phyloP scores from a whole-genome alignment of 35 echinoderm and acorn worm species.

The Acanthaster planci region DNA sequence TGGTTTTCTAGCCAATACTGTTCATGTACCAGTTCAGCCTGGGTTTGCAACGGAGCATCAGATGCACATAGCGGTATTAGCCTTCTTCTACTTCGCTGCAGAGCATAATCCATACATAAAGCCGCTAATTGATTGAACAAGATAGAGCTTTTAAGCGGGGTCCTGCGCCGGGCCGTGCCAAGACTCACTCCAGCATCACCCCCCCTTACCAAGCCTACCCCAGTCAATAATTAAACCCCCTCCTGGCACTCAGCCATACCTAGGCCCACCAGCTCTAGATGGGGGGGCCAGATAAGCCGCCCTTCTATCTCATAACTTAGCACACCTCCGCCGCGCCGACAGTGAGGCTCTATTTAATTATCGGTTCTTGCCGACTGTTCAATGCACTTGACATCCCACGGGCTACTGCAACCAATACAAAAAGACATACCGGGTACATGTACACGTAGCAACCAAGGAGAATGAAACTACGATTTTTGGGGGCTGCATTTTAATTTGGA shows the following conservation, averaged over 20 bases:
- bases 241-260: neutral
- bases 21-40: no score
- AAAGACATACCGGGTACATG: no score
- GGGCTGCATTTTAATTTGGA: no score
- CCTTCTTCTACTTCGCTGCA: no score
- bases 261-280: neutral
- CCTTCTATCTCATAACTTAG: neutral
- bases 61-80: no score
- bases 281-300: constrained; percentile 3
- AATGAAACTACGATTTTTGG: no score
- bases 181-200: neutral
- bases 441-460: no score
- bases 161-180: neutral
- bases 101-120: no score
- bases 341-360: constrained; percentile 15
- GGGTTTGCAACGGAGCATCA: no score
- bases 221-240: constrained; percentile 19
- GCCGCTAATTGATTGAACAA: neutral
- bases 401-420: neutral
- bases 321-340: constrained; percentile 17
- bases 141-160: neutral
- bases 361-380: neutral
- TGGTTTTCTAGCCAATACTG: no score
- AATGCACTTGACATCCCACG: neutral
- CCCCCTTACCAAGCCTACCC: neutral